Evolutionary conservation across 2,797 vertebrate genomes (phyloP).

Genomic region (Neopelma chrysocephalum): DNA sequence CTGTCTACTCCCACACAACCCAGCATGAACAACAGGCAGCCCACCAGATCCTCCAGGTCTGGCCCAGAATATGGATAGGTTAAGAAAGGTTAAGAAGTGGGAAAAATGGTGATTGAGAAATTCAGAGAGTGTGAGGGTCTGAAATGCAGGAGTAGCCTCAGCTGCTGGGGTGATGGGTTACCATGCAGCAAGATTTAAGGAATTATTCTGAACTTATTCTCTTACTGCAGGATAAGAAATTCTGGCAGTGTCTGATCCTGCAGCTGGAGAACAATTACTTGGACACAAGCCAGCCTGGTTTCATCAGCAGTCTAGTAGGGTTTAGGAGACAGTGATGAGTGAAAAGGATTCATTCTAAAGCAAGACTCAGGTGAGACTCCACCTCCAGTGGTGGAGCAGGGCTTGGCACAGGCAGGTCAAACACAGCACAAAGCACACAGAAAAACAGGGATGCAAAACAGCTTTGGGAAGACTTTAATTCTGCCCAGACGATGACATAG

Average conservation of each 20-base stretch:
- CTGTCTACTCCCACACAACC: not conserved
- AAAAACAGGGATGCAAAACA: not conserved
- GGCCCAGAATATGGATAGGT: not conserved
- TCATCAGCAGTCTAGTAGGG: not conserved
- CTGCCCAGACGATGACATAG: not conserved
- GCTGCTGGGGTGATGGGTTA: not conserved
- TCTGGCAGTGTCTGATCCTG: not conserved
- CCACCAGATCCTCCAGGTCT: not conserved
- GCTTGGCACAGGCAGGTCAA: not conserved
- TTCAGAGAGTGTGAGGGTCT: not conserved
- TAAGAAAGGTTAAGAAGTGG: not conserved
- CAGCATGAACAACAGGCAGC: not conserved
- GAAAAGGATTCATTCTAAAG: not conserved
- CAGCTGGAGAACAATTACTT: not conserved
- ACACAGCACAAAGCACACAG: not conserved
- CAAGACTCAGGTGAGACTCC: not conserved
- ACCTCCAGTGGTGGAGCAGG: accelerated
- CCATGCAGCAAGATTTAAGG: not conserved
- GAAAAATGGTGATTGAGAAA: not conserved
- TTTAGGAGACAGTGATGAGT: not conserved
- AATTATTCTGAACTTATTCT: not conserved
- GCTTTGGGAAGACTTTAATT: not conserved
- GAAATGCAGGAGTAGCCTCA: not conserved
- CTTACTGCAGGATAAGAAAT: not conserved
- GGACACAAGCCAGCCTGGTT: not conserved